Percentiles rank a stretch among this genome's conserved stretches.
Evolutionary conservation across 2,797 vertebrate genomes (phyloP).

Genomic region (Pseudochaenichthys georgianus): DNA sequence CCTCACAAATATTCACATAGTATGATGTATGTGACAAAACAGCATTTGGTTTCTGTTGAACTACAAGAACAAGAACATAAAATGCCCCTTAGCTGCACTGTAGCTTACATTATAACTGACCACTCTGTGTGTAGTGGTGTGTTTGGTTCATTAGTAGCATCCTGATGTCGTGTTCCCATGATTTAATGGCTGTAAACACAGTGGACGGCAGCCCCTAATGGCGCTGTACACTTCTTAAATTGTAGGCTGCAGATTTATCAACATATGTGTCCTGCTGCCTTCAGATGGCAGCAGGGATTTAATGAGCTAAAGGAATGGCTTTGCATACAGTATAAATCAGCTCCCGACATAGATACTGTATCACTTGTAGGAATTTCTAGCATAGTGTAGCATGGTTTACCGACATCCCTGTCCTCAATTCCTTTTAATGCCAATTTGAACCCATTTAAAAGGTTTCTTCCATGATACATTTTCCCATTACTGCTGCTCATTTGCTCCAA

Average conservation of each 20-base stretch:
- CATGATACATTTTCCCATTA: background rate
- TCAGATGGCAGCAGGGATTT: background rate
- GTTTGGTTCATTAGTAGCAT: background rate
- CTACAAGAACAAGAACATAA: background rate
- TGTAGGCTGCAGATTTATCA: background rate
- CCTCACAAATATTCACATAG: background rate
- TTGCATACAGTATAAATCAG: background rate
- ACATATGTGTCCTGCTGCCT: conserved; percentile 1
- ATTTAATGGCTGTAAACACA: background rate
- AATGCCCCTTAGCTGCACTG: background rate
- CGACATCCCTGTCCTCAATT: background rate
- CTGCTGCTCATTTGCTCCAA: background rate
- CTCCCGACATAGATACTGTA: background rate
- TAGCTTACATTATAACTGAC: background rate
- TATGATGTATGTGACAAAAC: background rate
- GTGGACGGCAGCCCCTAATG: background rate
- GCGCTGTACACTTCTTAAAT: background rate
- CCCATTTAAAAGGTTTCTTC: background rate
- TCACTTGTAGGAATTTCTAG: background rate
- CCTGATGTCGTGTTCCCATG: background rate
- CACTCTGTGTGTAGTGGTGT: background rate
- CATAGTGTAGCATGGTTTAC: background rate
- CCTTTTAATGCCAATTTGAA: background rate
- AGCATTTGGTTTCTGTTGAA: background rate
- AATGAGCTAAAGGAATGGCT: background rate